These are phyloP conservation scores for Isichthys henryi DNA, from an alignment of 2,113 vertebrate species.

Conservation along the genomic window DNA sequence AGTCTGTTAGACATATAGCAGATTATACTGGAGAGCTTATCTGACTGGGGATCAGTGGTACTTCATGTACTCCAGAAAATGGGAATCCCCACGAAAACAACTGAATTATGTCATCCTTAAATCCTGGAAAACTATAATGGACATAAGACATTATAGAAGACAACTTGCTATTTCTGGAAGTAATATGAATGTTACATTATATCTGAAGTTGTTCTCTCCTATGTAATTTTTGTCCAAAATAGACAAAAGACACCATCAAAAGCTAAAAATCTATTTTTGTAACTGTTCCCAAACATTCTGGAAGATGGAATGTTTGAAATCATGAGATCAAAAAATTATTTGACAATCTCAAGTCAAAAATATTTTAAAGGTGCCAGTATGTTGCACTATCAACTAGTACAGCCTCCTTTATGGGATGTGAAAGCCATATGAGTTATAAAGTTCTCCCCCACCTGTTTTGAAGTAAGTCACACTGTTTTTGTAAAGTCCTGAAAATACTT, in stretches of 20 bases:
- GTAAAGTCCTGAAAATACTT: background rate
- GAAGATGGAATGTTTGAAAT: background rate
- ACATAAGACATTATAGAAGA: background rate
- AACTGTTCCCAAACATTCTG: background rate
- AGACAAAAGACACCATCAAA: background rate
- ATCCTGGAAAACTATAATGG: background rate
- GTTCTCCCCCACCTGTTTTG: background rate
- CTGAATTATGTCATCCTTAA: background rate
- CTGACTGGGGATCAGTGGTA: background rate
- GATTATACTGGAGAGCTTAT: background rate
- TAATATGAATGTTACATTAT: background rate
- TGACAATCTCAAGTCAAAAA: background rate
- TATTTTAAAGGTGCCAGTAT: background rate
- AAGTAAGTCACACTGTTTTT: background rate
- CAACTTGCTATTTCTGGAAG: background rate
- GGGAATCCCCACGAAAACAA: background rate
- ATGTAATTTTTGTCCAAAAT: background rate
- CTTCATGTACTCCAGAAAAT: background rate
- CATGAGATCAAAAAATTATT: background rate
- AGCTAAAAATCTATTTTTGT: background rate
- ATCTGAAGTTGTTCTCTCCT: background rate
- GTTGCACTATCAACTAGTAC: background rate
- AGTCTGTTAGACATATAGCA: background rate
- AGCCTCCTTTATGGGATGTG: background rate
- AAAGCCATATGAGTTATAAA: background rate